These are phyloP conservation scores for Actinopyga echinites DNA, from an alignment of 53 echinoderm and acorn worm species.

Conservation along the genomic window DNA sequence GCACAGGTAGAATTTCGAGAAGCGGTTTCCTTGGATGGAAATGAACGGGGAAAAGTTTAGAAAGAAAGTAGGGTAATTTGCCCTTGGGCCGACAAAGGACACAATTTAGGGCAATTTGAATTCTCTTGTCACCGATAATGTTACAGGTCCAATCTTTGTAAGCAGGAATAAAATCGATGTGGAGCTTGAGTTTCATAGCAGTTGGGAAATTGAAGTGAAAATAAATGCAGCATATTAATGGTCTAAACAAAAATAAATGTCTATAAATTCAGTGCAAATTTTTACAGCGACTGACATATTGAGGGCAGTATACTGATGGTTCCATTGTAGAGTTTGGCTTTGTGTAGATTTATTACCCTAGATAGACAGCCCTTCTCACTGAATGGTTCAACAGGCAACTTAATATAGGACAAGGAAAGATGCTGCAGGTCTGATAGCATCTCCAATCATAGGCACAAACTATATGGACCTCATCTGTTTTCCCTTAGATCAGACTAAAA, in stretches of 20 bases:
- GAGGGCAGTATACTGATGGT: constrained; percentile 15
- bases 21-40: not conserved
- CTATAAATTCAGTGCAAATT: constrained; percentile 17
- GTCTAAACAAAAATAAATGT: constrained; percentile 31
- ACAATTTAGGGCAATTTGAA: constrained; percentile 36
- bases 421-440: too few relatives aligned
- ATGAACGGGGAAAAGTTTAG: not conserved
- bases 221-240: constrained; percentile 18
- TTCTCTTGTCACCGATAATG: constrained; percentile 41
- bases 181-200: constrained; percentile 23
- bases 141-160: constrained; percentile 42
- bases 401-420: too few relatives aligned
- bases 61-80: constrained; percentile 32
- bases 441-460: too few relatives aligned
- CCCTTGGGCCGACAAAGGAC: constrained; percentile 24
- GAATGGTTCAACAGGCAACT: too few relatives aligned
- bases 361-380: not conserved
- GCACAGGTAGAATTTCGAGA: not conserved
- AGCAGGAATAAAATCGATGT: constrained; percentile 4
- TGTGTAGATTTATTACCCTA: not conserved
- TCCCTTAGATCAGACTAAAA: too few relatives aligned
- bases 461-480: too few relatives aligned
- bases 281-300: constrained; percentile 7
- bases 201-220: constrained; percentile 29
- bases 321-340: not conserved